Base-by-base conservation (phyloP, 1,140 invertebrate species). In the Chironomus striatipennis region DNA sequence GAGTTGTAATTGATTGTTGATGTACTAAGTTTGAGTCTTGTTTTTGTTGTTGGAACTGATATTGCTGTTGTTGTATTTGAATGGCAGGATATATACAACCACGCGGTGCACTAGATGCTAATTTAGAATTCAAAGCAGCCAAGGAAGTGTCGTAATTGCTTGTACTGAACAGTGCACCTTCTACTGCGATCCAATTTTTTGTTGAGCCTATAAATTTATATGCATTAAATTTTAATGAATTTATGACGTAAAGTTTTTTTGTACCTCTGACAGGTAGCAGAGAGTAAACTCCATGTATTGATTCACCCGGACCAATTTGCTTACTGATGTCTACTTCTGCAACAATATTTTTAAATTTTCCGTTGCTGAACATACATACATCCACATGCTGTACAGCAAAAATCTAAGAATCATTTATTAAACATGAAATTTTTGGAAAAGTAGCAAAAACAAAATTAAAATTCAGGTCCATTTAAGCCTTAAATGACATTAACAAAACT, bases 341-440 rank as follows among this genome's bases (percentile, higher is more conserved):
- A 0, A 99, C 97, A 1, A 96, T 90, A 82, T 98, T 99, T 84
- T 99, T 99, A 84, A 99, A 99, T 83, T 98, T 98, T 0, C 97
- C 97, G 78, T 97, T 98, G 74, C 95, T 97, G 84, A 99, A 99
- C 89, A 99, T 96, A 83, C 97, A 98, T 0, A 99, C 98, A 80
- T 99, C 97, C 5, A 98, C 97, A 83, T 97, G 93, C 84, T 99
- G 97, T 5, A 97, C 90, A 65, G 98, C 90, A 76, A 93, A 87
- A 15, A 92, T 88, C 93, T 94, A 82, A n/a, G n/a, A n/a, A n/a
- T n/a, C n/a, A n/a, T n/a, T n/a, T 47, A 47, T 47, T 47, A 47
- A 47, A 47, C 9, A 47, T 47, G 43, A 47, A 47, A 12, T 47
- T 47, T 15, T 5, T 47, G 43, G 9, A 47, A 47, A 12, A 47